Base-by-base conservation (phyloP, 2,888 invertebrate species). In the Lathronympha strigana region DNA sequence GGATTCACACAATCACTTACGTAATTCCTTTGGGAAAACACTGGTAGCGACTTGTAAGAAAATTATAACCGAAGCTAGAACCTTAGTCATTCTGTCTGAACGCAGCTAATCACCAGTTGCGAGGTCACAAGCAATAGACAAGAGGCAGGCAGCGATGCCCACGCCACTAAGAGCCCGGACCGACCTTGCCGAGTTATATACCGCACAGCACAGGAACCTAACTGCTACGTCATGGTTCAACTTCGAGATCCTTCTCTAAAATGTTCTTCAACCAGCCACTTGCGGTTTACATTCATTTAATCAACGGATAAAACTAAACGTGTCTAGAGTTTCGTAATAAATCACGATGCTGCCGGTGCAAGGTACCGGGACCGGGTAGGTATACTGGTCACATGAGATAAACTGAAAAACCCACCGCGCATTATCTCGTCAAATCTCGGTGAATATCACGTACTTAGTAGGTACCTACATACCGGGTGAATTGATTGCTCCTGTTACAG, bases 171-270 rank as follows among this genome's bases (percentile, higher is more conserved):
- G 33, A 53, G 33, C 28, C 23, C 33, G 33, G n/a, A 25, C 33
- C 53, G 61, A 23, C 53, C 45, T 62, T 53, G 61, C 53, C n/a
- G 61, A 33, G 45, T 62, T 62, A 54, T 62, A 62, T 62, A 53
- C 45, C 33, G 51, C 21, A 33, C 33, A 9, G 45, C 17, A 45
- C 31, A 21, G 23, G 19, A 31, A 53, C 33, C 43, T 43, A 15
- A 45, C 36, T 36, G 53, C 61, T 23, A 43, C 19, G 31, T 31
- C 33, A 23, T 36, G 8, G 17, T 45, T 33, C 31, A 47, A 25
- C 1, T 43, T 43, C 61, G 43, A 51, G 51, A 40, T 31, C 19
- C n/a, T 57, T 45, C 43, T 45, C n/a, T n/a, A 2, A 31, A 45
- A 45, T 6, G 1, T 11, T 11, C 6, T 47, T 13, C 23, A 19